These are phyloP conservation scores for Tauraco hartlaubi DNA, from an alignment of 2,797 vertebrate species.

Conservation along the genomic window DNA sequence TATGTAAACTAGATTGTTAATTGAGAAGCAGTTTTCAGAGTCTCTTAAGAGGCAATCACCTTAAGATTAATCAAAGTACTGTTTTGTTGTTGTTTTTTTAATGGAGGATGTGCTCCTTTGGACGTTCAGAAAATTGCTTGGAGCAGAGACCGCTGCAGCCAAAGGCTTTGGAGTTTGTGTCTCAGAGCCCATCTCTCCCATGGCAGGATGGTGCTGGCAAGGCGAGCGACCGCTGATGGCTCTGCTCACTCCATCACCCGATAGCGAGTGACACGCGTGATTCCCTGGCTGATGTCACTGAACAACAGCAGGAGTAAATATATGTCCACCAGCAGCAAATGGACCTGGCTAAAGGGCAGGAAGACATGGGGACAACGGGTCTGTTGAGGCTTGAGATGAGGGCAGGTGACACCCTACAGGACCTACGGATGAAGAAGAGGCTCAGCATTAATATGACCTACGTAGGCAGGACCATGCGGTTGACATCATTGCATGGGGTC, in stretches of 20 bases:
- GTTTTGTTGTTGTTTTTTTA: not conserved
- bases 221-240: not conserved
- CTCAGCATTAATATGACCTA: not conserved
- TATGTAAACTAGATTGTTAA: slow-evolving; percentile 19
- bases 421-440: not conserved
- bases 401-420: not conserved
- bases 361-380: fast-evolving
- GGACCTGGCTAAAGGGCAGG: not conserved
- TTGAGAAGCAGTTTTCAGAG: slow-evolving; percentile 41
- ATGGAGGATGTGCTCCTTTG: not conserved
- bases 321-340: not conserved
- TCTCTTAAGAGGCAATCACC: slow-evolving; percentile 43
- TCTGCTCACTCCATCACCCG: not conserved
- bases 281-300: not conserved
- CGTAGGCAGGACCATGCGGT: not conserved
- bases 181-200: not conserved
- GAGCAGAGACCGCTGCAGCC: not conserved
- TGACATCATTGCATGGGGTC: fast-evolving
- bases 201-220: too few species aligned
- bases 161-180: not conserved
- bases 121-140: not conserved
- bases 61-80: slow-evolving; percentile 43
- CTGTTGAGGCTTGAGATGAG: not conserved
- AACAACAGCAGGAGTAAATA: not conserved
- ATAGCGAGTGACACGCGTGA: fast-evolving